These are phyloP conservation scores for Acrocera orbiculus DNA, from an alignment of 2,888 invertebrate genomes.

Conservation along the genomic window DNA sequence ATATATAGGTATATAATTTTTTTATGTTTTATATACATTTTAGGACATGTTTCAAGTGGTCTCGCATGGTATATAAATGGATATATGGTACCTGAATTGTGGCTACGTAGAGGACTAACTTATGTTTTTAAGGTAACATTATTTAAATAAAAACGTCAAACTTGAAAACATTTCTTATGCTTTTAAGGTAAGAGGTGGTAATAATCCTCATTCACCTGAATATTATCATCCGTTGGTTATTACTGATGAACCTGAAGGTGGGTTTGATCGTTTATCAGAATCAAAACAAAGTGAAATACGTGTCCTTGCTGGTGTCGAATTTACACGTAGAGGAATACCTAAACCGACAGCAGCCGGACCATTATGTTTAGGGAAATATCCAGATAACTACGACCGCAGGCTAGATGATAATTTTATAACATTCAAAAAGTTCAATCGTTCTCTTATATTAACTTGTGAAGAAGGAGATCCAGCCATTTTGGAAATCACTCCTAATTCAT, in stretches of 20 bases:
- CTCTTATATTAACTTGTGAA: slow-evolving; percentile 52
- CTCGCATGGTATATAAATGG: slow-evolving; percentile 90
- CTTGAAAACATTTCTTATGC: neutral
- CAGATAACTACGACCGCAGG: slow-evolving; percentile 48
- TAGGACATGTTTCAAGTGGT: slow-evolving; percentile 49
- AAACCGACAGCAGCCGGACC: slow-evolving; percentile 69
- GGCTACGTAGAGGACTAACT: slow-evolving; percentile 64
- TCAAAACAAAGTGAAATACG: slow-evolving; percentile 51
- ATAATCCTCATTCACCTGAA: slow-evolving; percentile 70
- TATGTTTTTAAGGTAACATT: slow-evolving; percentile 55
- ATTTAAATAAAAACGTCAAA: neutral
- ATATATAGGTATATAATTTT: neutral
- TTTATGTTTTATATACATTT: slow-evolving; percentile 1
- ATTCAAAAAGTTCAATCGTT: slow-evolving; percentile 71
- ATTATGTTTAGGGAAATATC: slow-evolving; percentile 53
- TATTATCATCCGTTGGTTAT: slow-evolving; percentile 81
- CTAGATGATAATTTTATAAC: slow-evolving; percentile 59
- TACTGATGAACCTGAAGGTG: slow-evolving; percentile 69
- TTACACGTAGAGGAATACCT: slow-evolving; percentile 64
- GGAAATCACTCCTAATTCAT: slow-evolving; percentile 66
- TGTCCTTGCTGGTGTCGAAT: slow-evolving; percentile 63
- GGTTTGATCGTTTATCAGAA: slow-evolving; percentile 55
- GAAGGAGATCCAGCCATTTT: slow-evolving; percentile 53
- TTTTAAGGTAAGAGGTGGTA: slow-evolving; percentile 52
- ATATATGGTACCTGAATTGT: slow-evolving; percentile 68